Evolutionary conservation across 92 coral and sea anemone species (phyloP), one percentile per base, ranked within the genome.

Genomic region (Siderastrea siderea): DNA sequence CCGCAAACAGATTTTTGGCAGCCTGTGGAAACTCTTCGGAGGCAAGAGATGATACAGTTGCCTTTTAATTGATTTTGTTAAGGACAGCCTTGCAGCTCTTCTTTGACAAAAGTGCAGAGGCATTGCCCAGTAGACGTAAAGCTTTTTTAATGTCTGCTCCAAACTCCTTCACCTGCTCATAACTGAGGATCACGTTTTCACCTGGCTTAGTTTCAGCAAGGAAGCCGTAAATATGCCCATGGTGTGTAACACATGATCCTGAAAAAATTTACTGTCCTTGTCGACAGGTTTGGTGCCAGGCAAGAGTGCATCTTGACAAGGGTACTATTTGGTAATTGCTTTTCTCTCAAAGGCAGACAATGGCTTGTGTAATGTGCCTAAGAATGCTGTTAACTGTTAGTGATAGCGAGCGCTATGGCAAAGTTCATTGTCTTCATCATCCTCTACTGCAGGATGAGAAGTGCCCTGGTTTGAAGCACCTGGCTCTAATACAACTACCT

Each of bases 1-100:
- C 86, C 6, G 85, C 91, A 91, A 86, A 91, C 75, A 91, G 71
- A 57, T 74, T 67, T 65, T 86, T 92, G 47, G 87, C 86, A 54
- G 92, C 94, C 9, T 87, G 85, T 47, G 91, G 94, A 71, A 91
- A 91, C 67, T 87, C 94, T 73, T 91, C 91, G 1, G 89, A 13
- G 7, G 94, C 91, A 68, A 86, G 67, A 49, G 89, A 91, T 45
- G 82, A 16, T 71, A 90, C 55, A 7, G 86, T 68, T 78, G 71
- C 90, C 77, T 90, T 85, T 57, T 91, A 64, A 69, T 81, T 86
- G 63, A 88, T 92, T 76, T 92, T 92, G 61, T 78, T 85, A 15
- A 92, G 90, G 78, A 84, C 93, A 26, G 87, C 49, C 70, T 74
- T 75, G 47, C 91, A 83, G 26, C 95, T 62, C 71, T 92, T 85